A percentile compares a stretch with the other conserved stretches of the same genome.
Evolutionary conservation across 2,113 vertebrate genomes (phyloP).

Genomic region (Romanogobio albipinnatus): DNA sequence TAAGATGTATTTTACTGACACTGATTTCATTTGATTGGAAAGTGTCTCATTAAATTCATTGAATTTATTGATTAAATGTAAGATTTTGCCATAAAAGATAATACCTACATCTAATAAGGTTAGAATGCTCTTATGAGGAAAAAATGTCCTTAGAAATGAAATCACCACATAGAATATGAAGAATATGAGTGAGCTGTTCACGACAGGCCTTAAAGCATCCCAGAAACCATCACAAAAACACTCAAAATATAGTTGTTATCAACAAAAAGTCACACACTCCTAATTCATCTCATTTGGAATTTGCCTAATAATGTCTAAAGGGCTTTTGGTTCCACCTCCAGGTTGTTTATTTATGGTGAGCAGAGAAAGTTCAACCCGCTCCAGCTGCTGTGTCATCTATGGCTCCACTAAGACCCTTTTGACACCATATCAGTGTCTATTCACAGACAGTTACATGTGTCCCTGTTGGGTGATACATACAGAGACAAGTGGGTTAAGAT

Average conservation of each 20-base stretch:
- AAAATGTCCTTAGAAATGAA: background rate
- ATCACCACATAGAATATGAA: background rate
- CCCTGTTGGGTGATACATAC: conserved; percentile 55
- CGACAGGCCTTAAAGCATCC: background rate
- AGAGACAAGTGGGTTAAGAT: background rate
- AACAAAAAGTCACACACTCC: background rate
- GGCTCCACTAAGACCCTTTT: conserved; percentile 57
- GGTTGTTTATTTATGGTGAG: background rate
- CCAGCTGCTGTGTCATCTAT: conserved; percentile 33
- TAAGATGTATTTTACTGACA: background rate
- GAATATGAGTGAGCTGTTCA: background rate
- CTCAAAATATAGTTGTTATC: background rate
- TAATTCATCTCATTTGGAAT: no score
- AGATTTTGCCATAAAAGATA: background rate
- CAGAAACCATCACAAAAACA: background rate
- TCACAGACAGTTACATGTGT: conserved; percentile 57
- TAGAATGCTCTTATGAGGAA: background rate
- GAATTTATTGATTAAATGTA: background rate
- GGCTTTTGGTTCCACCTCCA: background rate
- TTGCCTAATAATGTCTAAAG: no score
- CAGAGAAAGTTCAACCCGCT: background rate
- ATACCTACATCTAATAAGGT: background rate
- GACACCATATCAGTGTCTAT: conserved; percentile 64
- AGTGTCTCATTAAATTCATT: background rate
- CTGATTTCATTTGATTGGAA: background rate